Evolutionary conservation across 2,797 vertebrate species (phyloP), one percentile per base, ranked within the genome.

Genomic region (Sebastolobus altivelis): DNA sequence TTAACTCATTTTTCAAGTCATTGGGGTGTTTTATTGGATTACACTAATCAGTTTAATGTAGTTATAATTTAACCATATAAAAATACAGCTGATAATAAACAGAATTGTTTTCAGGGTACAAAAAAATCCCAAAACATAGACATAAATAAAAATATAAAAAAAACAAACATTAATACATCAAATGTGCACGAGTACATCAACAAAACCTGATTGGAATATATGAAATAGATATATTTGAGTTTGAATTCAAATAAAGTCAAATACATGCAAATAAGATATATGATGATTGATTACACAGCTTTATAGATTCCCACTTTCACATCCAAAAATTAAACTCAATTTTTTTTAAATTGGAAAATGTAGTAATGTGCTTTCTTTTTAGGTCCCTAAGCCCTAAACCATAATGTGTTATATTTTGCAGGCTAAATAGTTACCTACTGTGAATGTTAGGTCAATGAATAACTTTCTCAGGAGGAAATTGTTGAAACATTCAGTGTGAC

Each of bases 381-480:
- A 77, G 33, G 14, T 37, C 52, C 20, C 25, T 7, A 25, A 40
- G 49, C 46, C 27, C 68, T 18, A 67, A 55, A 54, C n/a, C 5
- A 46, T 63, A 31, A 4, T 49, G 35, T n/a, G 22, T 58, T 72
- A 49, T 8, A 70, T 59, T n/a, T 31, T n/a, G 27, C 43, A 46
- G 60, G 33, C 35, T 85, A 25, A 14, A 63, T 79, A 69, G 72
- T 77, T 43, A 72, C 37, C 46, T 35, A 62, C 61, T 49, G 58
- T 77, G 37, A 79, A 40, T 58, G 67, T 60, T 14, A 43, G 37
- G 65, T 75, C 20, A 82, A 63, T 70, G 3, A 83, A 65, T 62
- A 38, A 72, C 37, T 73, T 46, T 65, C 43, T 65, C n/a, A 35
- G 25, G 14, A 69, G 22, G 35, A 68, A 65, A 43, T 16, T 4